Evolutionary conservation across 2,113 vertebrate genomes (phyloP).

Genomic region (Pygoscelis adeliae): DNA sequence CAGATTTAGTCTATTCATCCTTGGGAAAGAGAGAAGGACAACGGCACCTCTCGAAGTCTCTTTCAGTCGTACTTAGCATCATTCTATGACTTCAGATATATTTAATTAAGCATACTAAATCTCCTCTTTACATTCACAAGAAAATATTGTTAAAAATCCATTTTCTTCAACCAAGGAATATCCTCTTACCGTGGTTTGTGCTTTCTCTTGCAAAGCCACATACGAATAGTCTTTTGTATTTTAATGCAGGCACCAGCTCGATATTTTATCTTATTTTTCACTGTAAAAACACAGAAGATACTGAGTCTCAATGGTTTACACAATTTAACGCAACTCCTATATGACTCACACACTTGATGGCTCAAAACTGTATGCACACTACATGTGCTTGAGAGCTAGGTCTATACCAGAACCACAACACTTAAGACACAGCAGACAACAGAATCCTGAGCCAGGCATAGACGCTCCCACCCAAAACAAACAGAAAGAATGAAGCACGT

Average conservation of each 20-base stretch:
- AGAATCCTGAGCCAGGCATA: not conserved
- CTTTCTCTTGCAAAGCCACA: constrained; percentile 97
- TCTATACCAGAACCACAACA: not conserved
- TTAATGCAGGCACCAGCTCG: constrained; percentile 87
- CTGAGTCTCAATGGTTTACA: not conserved
- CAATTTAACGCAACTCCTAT: not conserved
- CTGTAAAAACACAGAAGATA: constrained; percentile 69
- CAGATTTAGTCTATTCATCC: not conserved
- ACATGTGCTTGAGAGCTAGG: not conserved
- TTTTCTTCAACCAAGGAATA: not conserved
- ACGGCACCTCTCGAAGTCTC: not conserved
- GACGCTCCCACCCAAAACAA: not conserved
- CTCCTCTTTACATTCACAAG: not conserved
- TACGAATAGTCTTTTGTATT: constrained; percentile 94
- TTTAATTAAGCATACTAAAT: not conserved
- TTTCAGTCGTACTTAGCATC: not conserved
- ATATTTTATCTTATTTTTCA: constrained; percentile 96
- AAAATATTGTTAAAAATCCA: not conserved
- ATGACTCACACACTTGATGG: not conserved
- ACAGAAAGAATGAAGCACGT: fast-evolving
- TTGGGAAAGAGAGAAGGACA: not conserved
- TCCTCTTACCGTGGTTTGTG: constrained; percentile 92
- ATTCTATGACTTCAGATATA: not conserved
- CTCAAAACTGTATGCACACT: not conserved
- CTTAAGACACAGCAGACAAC: not conserved